Evolutionary conservation across 1,140 invertebrate species (phyloP).

Genomic region (Drosophila teissieri): DNA sequence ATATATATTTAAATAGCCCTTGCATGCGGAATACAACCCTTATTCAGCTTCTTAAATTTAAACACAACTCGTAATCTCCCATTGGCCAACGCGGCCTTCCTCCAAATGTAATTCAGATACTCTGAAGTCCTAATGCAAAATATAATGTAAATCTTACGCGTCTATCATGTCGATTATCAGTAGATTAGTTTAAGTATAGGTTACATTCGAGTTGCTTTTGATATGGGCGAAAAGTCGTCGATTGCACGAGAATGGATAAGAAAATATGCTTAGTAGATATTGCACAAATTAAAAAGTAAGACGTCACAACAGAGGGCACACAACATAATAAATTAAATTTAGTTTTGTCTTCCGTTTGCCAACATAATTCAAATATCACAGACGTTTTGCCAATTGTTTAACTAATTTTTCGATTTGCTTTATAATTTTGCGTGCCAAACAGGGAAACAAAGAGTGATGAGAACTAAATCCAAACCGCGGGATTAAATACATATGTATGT

Average conservation of each 20-base stretch:
- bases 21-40: constrained; percentile 65
- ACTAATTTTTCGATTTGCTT: constrained; percentile 64
- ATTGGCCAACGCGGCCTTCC: constrained; percentile 19
- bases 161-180: constrained; percentile 48
- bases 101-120: constrained; percentile 3
- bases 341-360: constrained; percentile 49
- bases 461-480: constrained; percentile 23
- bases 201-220: constrained; percentile 61
- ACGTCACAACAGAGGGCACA: constrained; percentile 54
- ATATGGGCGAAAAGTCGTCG: constrained; percentile 69
- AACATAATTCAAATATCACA: constrained; percentile 81
- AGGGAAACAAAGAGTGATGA: constrained; percentile 24
- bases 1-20: constrained; percentile 59
- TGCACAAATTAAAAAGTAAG: constrained; percentile 66
- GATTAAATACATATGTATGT: constrained; percentile 28
- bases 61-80: constrained; percentile 53
- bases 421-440: constrained; percentile 69
- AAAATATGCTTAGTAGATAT: constrained; percentile 65
- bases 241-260: constrained; percentile 64
- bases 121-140: constrained; percentile 46
- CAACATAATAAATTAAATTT: constrained; percentile 68
- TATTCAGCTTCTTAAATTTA: constrained; percentile 57
- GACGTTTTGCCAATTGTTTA: constrained; percentile 79
- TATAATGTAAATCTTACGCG: constrained; percentile 45
- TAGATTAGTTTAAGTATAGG: constrained; percentile 46